Percentiles rank a stretch among this genome's conserved stretches.
Conservation (phyloP, 2,113 vertebrate species). For the Gopherus evgoodei region DNA sequence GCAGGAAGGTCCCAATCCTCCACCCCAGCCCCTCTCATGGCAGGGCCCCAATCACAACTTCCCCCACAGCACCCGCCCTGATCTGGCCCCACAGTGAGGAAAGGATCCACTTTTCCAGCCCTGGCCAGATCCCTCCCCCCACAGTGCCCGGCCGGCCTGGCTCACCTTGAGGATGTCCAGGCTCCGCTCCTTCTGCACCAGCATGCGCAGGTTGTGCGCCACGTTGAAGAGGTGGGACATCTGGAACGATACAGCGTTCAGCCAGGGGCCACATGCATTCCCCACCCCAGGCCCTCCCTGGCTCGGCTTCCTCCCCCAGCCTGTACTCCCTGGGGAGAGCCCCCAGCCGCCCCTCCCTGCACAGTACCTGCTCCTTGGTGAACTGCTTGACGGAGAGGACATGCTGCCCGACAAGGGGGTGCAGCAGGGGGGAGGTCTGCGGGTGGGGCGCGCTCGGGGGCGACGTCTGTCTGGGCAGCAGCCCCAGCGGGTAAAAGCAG, state of each 20-base stretch:
- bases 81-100: too few relatives aligned
- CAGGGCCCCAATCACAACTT: too few relatives aligned
- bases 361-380: slow-evolving; percentile 93
- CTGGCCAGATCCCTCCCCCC: too few relatives aligned
- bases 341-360: neutral
- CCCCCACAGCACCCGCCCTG: too few relatives aligned
- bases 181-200: slow-evolving; percentile 95
- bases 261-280: fast-evolving
- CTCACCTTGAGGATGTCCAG: slow-evolving; percentile 95
- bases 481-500: slow-evolving; percentile 77
- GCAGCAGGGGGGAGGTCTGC: slow-evolving; percentile 88
- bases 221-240: slow-evolving; percentile 95
- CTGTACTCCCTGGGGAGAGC: neutral
- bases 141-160: too few relatives aligned
- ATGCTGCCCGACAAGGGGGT: slow-evolving; percentile 92
- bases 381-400: slow-evolving; percentile 93
- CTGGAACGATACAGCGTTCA: slow-evolving; percentile 69
- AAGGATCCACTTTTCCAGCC: neutral
- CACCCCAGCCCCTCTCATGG: too few relatives aligned
- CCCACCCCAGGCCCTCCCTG: neutral
- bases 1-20: too few relatives aligned
- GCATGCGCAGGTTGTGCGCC: slow-evolving; percentile 90
- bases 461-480: slow-evolving; percentile 88
- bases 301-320: too few relatives aligned
- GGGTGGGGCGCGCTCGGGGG: slow-evolving; percentile 86